phyloP scores from a whole-genome alignment of 2,797 vertebrate species.

The Silurus lanzhouensis region DNA sequence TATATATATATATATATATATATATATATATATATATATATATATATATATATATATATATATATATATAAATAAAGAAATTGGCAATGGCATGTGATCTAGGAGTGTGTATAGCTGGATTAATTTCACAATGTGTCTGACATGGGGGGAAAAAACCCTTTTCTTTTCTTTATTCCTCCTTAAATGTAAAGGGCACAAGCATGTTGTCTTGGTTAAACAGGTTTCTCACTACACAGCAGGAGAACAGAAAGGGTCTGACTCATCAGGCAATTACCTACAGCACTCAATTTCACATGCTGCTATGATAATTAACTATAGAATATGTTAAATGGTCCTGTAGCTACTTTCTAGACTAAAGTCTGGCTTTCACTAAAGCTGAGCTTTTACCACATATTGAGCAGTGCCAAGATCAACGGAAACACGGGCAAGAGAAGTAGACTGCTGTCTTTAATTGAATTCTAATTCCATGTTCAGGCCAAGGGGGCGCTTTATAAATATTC shows the following conservation, averaged over 20 bases:
- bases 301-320: constrained; percentile 44
- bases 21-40: background rate
- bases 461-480: background rate
- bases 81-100: constrained; percentile 33
- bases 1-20: background rate
- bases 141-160: constrained; percentile 37
- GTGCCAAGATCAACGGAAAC: constrained; percentile 22
- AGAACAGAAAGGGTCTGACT: constrained; percentile 1
- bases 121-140: constrained; percentile 48
- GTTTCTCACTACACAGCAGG: constrained; percentile 20
- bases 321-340: constrained; percentile 38
- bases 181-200: constrained; percentile 48
- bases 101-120: constrained; percentile 45
- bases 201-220: constrained; percentile 43
- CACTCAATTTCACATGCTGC: constrained; percentile 23
- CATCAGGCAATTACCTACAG: constrained; percentile 33
- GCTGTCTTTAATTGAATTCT: background rate
- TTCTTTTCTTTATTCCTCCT: constrained; percentile 29
- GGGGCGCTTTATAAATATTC: background rate
- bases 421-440: background rate
- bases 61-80: too few species aligned
- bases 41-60: background rate
- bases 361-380: constrained; percentile 10
- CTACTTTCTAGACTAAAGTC: constrained; percentile 17
- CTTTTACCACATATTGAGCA: constrained; percentile 32